Percentiles rank a stretch among this genome's conserved stretches.
phyloP scores from a whole-genome alignment of 2,888 invertebrate species.

The Agapetus fuscipes region DNA sequence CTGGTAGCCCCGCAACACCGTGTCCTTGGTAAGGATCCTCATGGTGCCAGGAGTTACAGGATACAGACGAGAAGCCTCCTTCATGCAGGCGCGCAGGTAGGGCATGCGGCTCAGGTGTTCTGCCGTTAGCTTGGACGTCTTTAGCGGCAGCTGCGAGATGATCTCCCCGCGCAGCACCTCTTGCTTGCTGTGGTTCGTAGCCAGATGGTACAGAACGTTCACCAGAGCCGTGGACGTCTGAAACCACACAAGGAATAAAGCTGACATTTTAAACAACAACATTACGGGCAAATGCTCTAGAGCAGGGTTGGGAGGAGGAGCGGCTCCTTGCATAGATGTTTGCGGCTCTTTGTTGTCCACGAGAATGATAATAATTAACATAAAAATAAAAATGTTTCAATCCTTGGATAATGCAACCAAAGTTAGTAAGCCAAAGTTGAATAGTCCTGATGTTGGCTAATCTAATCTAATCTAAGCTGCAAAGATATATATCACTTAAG shows the following conservation, averaged over 20 bases:
- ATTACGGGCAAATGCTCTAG: no score
- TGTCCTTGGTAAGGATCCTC: constrained; percentile 43
- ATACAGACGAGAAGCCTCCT: constrained; percentile 56
- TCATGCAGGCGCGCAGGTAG: constrained; percentile 62
- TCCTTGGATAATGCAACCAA: no score
- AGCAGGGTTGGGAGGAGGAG: no score
- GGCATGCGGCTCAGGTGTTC: constrained; percentile 38
- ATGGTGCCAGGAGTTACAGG: constrained; percentile 50
- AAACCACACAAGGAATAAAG: not conserved
- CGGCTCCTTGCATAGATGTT: no score
- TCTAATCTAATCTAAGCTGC: no score
- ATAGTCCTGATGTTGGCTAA: no score
- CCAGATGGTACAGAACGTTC: constrained; percentile 47
- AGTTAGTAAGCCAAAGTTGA: no score
- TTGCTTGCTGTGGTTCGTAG: constrained; percentile 54
- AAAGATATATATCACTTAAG: no score
- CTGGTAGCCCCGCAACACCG: constrained; percentile 51
- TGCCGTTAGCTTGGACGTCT: constrained; percentile 31
- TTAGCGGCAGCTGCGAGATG: constrained; percentile 31
- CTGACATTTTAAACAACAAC: no score
- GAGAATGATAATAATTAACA: no score
- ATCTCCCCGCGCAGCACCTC: constrained; percentile 50
- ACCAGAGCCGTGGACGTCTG: constrained; percentile 17
- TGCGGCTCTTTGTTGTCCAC: no score
- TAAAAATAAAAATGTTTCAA: no score